Percentiles rank a stretch among this genome's conserved stretches.
Evolutionary conservation across 2,113 vertebrate species (phyloP).

Genomic region (Sclerurus mexicanus): DNA sequence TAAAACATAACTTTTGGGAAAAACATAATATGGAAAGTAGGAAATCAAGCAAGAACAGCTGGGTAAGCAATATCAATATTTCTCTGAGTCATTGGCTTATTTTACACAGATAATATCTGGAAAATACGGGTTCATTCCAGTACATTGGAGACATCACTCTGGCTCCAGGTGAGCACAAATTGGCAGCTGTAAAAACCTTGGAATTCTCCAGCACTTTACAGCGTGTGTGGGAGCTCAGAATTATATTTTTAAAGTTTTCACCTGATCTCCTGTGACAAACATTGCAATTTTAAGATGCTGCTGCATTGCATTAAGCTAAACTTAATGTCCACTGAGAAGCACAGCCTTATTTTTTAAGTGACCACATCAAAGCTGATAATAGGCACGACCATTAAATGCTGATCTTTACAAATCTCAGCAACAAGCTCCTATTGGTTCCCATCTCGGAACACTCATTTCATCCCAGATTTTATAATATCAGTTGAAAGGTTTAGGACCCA

Average conservation of each 20-base stretch:
- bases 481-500: conserved; percentile 61
- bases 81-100: not conserved
- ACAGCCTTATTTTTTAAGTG: not conserved
- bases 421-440: not conserved
- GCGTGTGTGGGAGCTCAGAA: not conserved
- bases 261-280: not conserved
- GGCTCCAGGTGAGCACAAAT: not conserved
- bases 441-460: conserved; percentile 12
- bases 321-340: not conserved
- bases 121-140: not conserved
- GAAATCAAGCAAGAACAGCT: not conserved
- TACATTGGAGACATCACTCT: not conserved
- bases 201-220: not conserved
- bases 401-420: conserved; percentile 25
- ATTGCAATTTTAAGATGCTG: not conserved
- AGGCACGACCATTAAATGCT: not conserved
- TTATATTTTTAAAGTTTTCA: not conserved
- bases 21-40: not conserved
- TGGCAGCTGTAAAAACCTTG: not conserved
- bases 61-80: not conserved
- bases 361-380: not conserved
- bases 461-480: conserved; percentile 42
- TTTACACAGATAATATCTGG: not conserved
- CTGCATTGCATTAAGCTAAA: not conserved
- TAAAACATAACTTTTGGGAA: not conserved